Evolutionary conservation across 2,797 vertebrate species (phyloP).

Genomic region (Squalus acanthias): DNA sequence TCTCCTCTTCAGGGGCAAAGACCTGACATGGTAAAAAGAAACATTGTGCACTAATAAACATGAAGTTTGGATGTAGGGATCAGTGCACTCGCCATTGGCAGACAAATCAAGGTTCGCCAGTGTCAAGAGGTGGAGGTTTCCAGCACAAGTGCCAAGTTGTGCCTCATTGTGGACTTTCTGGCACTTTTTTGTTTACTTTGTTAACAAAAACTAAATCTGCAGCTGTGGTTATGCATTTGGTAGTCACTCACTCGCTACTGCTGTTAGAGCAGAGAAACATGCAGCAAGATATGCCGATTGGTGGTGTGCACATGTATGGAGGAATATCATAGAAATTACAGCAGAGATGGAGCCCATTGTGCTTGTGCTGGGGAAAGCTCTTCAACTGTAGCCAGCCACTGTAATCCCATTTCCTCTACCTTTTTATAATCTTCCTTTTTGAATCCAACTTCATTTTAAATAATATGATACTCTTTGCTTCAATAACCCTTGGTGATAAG

Average conservation of each 20-base stretch:
- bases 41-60: not conserved
- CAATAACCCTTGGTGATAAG: not conserved
- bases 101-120: not conserved
- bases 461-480: not conserved
- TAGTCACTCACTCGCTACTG: too few species aligned
- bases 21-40: not conserved
- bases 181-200: too few species aligned
- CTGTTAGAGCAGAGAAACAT: too few species aligned
- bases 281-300: too few species aligned
- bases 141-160: not conserved
- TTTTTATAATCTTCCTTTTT: not conserved
- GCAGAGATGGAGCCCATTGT: too few species aligned
- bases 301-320: too few species aligned
- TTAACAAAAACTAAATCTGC: too few species aligned
- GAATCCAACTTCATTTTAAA: not conserved
- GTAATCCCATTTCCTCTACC: not conserved
- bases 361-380: too few species aligned
- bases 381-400: too few species aligned
- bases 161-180: not conserved
- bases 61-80: not conserved
- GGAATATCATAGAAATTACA: too few species aligned
- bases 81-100: not conserved
- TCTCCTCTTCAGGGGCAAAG: not conserved
- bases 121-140: not conserved
- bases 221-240: too few species aligned